Evolutionary conservation across 1,140 invertebrate species (phyloP), one percentile per base, ranked within the genome.

Genomic region (Aethina tumida): DNA sequence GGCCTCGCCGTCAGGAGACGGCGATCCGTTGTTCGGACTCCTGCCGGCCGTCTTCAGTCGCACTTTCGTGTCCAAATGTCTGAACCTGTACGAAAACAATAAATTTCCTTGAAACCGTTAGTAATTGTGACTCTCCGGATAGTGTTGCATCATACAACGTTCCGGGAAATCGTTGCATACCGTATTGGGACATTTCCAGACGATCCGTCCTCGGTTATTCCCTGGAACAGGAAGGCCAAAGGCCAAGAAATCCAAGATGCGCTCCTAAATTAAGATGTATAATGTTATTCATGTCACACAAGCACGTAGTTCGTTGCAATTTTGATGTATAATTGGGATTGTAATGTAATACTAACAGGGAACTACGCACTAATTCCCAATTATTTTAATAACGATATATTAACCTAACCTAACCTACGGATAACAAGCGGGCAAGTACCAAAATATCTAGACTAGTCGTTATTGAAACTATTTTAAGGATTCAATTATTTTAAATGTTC

Each of bases 191-290:
- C 67, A 58, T 88, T 81, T 55, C 73, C 84, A 6, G 70, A 64
- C 52, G 75, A 67, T 12, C 69, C 63, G 47, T 73, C 69, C 37
- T 82, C 77, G 45, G 77, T 69, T 42, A 73, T 75, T 47, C 79
- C 79, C 63, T 87, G 77, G 61, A 90, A 83, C 45, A 91, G 73
- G 59, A 89, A 88, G 9, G 84, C 84, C 15, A 90, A 63, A 15
- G 87, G 87, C 84, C 86, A 88, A 52, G 84, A 88, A 49, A 91
- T 90, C 87, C 86, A 91, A 0, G 86, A 85, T n/a, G 71, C 68
- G 49, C 49, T 58, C 18, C 65, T 68, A 48, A 46, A 60, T 50
- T 4, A 25, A 34, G 24, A 26, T 13, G n/a, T 26, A 26, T n/a
- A n/a, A n/a, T n/a, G n/a, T n/a, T n/a, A n/a, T n/a, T n/a, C n/a